A percentile compares a stretch with the other conserved stretches of the same genome.
phyloP scores from a whole-genome alignment of 1,140 invertebrate genomes.

The Ips typographus region DNA sequence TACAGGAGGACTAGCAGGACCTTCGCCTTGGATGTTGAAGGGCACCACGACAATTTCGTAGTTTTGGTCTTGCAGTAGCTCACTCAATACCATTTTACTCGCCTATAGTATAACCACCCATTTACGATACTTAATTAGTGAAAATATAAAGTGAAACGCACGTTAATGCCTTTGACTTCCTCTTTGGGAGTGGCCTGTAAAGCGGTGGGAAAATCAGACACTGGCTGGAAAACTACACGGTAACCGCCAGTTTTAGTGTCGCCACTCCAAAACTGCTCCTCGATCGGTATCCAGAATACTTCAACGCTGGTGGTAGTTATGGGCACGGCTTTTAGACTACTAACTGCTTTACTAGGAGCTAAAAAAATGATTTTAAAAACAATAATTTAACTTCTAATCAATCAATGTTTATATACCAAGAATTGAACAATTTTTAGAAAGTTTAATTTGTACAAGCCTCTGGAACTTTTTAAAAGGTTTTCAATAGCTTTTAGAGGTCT shows the following conservation, averaged over 20 bases:
- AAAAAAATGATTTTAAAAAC: slow-evolving; percentile 33
- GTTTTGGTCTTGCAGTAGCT: slow-evolving; percentile 81
- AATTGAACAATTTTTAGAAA: no score
- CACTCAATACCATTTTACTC: slow-evolving; percentile 70
- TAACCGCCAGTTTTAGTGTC: slow-evolving; percentile 86
- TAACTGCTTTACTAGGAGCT: slow-evolving; percentile 85
- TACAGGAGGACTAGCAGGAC: slow-evolving; percentile 75
- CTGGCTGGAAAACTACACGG: slow-evolving; percentile 82
- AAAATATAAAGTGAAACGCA: slow-evolving; percentile 47
- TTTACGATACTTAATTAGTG: background rate
- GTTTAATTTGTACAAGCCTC: no score
- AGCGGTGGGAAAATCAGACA: slow-evolving; percentile 82
- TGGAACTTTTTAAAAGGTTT: no score
- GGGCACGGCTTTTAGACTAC: slow-evolving; percentile 82
- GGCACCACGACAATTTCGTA: slow-evolving; percentile 88
- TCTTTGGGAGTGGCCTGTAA: slow-evolving; percentile 78
- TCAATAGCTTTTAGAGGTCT: no score
- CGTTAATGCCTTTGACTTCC: slow-evolving; percentile 77
- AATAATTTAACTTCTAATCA: background rate
- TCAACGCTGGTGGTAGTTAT: slow-evolving; percentile 90
- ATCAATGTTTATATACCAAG: no score
- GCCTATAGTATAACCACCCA: slow-evolving; percentile 53
- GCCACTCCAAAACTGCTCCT: slow-evolving; percentile 82
- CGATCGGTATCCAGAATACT: slow-evolving; percentile 78
- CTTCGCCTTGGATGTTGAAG: slow-evolving; percentile 87